Evolutionary conservation across 2,888 invertebrate genomes (phyloP).

Genomic region (Ophioninae sp.): DNA sequence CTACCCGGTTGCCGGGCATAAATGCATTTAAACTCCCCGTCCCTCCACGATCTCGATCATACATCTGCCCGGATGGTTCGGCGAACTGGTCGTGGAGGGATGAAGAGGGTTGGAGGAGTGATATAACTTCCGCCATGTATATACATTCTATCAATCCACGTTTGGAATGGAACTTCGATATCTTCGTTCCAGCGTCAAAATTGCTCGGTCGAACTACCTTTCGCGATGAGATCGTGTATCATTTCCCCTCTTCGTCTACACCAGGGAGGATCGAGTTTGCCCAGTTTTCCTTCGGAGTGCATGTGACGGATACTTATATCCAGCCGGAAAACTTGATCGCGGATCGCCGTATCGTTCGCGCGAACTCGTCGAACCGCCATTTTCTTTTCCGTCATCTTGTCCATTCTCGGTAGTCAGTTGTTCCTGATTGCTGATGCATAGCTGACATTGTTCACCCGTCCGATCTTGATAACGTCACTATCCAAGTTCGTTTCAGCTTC

Average conservation of each 20-base stretch:
- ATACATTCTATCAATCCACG: slow-evolving; percentile 38
- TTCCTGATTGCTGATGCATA: not conserved
- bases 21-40: slow-evolving; percentile 34
- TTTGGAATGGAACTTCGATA: slow-evolving; percentile 30
- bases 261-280: not conserved
- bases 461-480: not conserved
- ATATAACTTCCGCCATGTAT: slow-evolving; percentile 30
- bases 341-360: slow-evolving; percentile 9
- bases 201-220: slow-evolving; percentile 30
- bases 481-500: not conserved
- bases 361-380: not conserved
- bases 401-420: not conserved
- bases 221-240: slow-evolving; percentile 34
- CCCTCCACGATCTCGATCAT: slow-evolving; percentile 16
- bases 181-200: slow-evolving; percentile 35
- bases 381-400: slow-evolving; percentile 2
- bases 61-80: slow-evolving; percentile 20
- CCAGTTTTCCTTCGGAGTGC: not conserved
- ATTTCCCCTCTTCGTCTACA: not conserved
- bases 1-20: slow-evolving; percentile 17
- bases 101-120: not conserved
- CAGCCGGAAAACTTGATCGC: slow-evolving; percentile 15
- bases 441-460: not conserved
- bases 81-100: not conserved
- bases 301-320: slow-evolving; percentile 12